A percentile compares a stretch with the other conserved stretches of the same genome.
Conservation (phyloP, 2,888 invertebrate species). For the Myathropa florea region DNA sequence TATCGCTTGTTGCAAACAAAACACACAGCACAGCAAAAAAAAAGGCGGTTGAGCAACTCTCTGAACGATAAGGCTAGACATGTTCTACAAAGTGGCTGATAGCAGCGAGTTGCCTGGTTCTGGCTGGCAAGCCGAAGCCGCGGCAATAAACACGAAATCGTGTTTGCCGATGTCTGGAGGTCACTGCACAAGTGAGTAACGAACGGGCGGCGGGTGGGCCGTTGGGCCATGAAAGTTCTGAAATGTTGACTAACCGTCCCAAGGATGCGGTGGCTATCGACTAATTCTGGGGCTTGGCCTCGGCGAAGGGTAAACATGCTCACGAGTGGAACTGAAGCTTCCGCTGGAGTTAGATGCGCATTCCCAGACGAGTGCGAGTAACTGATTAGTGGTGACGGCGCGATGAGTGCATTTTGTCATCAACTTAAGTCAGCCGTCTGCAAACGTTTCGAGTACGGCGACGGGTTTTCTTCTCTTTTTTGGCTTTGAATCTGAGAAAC, state of each 20-base stretch:
- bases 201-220: not conserved
- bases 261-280: not conserved
- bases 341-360: too few relatives aligned
- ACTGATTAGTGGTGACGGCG: too few relatives aligned
- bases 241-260: not conserved
- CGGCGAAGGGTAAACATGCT: too few relatives aligned
- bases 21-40: not conserved
- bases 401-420: too few relatives aligned
- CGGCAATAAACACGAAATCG: not conserved
- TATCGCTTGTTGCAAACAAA: conserved; percentile 2
- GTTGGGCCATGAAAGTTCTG: not conserved
- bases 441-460: too few relatives aligned
- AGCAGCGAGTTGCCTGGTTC: not conserved
- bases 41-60: not conserved
- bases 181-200: not conserved
- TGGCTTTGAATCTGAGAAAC: too few relatives aligned
- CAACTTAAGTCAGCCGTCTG: too few relatives aligned
- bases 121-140: not conserved
- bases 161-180: not conserved
- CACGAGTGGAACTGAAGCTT: too few relatives aligned
- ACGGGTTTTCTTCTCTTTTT: too few relatives aligned
- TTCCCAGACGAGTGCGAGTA: too few relatives aligned
- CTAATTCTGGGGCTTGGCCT: too few relatives aligned
- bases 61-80: not conserved
- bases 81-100: not conserved